These are phyloP conservation scores for Nannospalax galili DNA, from an alignment of 2,113 vertebrate genomes.

Conservation along the genomic window DNA sequence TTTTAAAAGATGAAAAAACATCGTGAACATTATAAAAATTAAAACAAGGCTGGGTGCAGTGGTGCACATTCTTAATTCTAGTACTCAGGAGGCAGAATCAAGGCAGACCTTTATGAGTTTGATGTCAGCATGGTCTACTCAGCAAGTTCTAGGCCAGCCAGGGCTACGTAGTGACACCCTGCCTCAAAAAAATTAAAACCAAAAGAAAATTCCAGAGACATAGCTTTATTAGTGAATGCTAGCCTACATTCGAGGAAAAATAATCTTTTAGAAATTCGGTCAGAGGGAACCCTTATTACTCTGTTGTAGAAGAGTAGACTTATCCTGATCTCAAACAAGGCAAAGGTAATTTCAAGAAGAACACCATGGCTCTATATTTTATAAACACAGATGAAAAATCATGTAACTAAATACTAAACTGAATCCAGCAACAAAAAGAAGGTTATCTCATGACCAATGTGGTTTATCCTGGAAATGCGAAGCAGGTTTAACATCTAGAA, in stretches of 20 bases:
- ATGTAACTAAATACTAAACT: neutral
- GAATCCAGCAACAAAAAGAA: neutral
- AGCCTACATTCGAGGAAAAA: conserved; percentile 7
- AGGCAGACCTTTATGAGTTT: too few relatives aligned
- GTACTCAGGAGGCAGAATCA: too few relatives aligned
- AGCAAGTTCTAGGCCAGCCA: too few relatives aligned
- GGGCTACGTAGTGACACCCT: too few relatives aligned
- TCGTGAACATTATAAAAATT: too few relatives aligned
- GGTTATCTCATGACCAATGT: neutral
- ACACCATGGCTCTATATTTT: neutral
- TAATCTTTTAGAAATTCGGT: neutral
- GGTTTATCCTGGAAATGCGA: neutral
- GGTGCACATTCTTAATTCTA: too few relatives aligned
- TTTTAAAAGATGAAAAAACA: too few relatives aligned
- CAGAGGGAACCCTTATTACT: neutral
- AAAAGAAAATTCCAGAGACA: neutral
- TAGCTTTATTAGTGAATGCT: neutral
- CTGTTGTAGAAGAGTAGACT: neutral
- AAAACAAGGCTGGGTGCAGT: too few relatives aligned
- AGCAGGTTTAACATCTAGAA: neutral
- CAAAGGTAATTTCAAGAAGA: neutral
- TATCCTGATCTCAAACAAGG: neutral
- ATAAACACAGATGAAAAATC: neutral
- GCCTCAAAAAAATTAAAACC: neutral
- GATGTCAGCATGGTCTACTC: too few relatives aligned